These are phyloP conservation scores for Nesogale talazaci DNA, from an alignment of 2,113 vertebrate genomes.

Conservation along the genomic window DNA sequence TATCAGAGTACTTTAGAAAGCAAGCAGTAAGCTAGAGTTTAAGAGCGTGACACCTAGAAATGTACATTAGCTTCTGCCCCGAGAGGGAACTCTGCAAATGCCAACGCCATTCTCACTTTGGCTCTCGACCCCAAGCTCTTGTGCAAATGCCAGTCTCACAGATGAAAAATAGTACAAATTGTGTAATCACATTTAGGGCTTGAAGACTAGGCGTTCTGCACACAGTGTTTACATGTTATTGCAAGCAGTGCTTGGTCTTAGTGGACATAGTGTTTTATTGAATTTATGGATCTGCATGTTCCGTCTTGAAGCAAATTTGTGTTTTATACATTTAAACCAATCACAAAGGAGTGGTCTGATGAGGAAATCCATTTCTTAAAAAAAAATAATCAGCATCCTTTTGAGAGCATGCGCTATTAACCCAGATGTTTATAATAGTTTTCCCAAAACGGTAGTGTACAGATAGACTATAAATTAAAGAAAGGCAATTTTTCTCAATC, in stretches of 20 bases:
- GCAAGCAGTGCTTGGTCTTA: not conserved
- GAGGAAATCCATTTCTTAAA: slow-evolving; percentile 46
- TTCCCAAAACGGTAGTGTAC: slow-evolving; percentile 15
- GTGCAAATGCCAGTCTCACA: not conserved
- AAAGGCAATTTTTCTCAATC: slow-evolving; percentile 15
- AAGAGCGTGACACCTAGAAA: slow-evolving; percentile 15
- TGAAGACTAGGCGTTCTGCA: not conserved
- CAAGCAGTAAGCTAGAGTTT: not conserved
- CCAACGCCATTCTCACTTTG: not conserved
- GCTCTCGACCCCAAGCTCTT: slow-evolving; percentile 29
- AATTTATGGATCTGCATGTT: slow-evolving; percentile 45
- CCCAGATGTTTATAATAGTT: not conserved
- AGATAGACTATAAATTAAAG: not conserved
- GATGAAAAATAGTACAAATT: slow-evolving; percentile 47
- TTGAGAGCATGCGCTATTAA: slow-evolving; percentile 18
- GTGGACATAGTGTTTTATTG: slow-evolving; percentile 7
- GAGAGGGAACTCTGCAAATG: slow-evolving; percentile 37
- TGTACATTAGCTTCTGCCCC: slow-evolving; percentile 48
- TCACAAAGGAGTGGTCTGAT: not conserved
- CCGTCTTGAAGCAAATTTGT: not conserved
- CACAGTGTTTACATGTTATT: not conserved
- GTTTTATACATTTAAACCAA: slow-evolving; percentile 34
- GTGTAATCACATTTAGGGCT: slow-evolving; percentile 30
- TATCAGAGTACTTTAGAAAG: slow-evolving; percentile 43
- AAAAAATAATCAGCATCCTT: slow-evolving; percentile 9